These are phyloP conservation scores for Mormyrus iriodes DNA, from an alignment of 2,113 vertebrate genomes.

Conservation along the genomic window DNA sequence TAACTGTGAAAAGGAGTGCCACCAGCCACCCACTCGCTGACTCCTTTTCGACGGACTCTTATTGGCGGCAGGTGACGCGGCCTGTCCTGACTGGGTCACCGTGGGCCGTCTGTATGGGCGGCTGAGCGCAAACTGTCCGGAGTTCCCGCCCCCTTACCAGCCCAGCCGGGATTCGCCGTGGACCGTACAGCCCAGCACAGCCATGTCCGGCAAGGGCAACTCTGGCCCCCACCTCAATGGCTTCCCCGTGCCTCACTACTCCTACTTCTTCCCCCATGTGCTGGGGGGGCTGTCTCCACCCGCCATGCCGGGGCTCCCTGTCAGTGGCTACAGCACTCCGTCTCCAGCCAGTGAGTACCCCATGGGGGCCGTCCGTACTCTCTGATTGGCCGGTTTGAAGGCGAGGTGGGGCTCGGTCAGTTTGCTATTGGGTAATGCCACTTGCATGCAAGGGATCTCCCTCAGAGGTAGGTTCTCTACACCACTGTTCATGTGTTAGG, in stretches of 20 bases:
- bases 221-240: slow-evolving; percentile 81
- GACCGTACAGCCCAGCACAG: slow-evolving; percentile 37
- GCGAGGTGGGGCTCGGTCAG: neutral
- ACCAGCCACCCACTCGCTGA: neutral
- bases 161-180: neutral
- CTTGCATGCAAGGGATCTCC: neutral
- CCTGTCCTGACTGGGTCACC: neutral
- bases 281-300: slow-evolving; percentile 85
- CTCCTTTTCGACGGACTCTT: neutral
- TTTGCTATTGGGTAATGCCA: neutral
- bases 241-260: slow-evolving; percentile 86
- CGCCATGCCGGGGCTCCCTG: slow-evolving; percentile 74
- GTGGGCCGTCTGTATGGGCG: neutral
- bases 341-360: slow-evolving; percentile 92
- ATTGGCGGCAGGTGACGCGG: neutral
- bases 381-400: neutral
- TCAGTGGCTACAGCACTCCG: slow-evolving; percentile 93
- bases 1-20: neutral
- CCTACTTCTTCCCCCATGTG: slow-evolving; percentile 94
- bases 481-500: neutral
- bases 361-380: neutral
- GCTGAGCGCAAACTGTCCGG: neutral
- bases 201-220: slow-evolving; percentile 94
- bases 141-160: neutral
- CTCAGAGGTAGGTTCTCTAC: neutral